Base-by-base conservation (phyloP, 2,113 vertebrate genomes). In the Amphilophus citrinellus region DNA sequence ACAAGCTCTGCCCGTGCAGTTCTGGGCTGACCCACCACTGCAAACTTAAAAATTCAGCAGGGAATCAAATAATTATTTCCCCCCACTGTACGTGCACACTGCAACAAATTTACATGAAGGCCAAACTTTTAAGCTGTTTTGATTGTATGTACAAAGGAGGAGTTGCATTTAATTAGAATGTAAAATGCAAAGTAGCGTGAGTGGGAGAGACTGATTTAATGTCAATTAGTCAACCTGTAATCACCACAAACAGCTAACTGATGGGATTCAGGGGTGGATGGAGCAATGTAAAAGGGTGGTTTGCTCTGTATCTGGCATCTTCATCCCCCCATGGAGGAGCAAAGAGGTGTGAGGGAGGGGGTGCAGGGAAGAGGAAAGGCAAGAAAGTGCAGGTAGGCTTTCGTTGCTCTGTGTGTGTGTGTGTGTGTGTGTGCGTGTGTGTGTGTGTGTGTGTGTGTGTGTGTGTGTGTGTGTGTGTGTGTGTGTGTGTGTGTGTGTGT, bases 201-300 rank as follows among this genome's bases (percentile, higher is more conserved):
- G 15, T 10, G n/a, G 42, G 22, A 68, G 58, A 53, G 61, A 60
- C 20, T 37, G 73, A 76, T 86, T 90, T 87, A 61, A 82, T 80
- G 79, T 86, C 80, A 87, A 91, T 91, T 92, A 92, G 87, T 91
- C 86, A 92, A 80, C 56, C 56, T 47, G 87, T 88, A 92, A 94
- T 93, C 93, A 90, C 89, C 77, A 58, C 83, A 79, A 91, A 90
- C 89, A 89, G 90, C 85, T 89, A 89, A 88, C 66, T 89, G 89
- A 80, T 86, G 87, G 79, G 86, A 79, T 68, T 84, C 17, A 14
- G 82, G 56, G 32, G 80, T 53, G 71, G 59, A 79, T 57, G 61
- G 88, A 91, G 76, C 56, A 84, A 24, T 47, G 27, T 47, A 71
- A 84, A 39, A 50, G 58, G 81, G 71, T 80, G 84, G 57, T 82